phyloP scores from a whole-genome alignment of 2,797 vertebrate species.

The Hybognathus amarus region DNA sequence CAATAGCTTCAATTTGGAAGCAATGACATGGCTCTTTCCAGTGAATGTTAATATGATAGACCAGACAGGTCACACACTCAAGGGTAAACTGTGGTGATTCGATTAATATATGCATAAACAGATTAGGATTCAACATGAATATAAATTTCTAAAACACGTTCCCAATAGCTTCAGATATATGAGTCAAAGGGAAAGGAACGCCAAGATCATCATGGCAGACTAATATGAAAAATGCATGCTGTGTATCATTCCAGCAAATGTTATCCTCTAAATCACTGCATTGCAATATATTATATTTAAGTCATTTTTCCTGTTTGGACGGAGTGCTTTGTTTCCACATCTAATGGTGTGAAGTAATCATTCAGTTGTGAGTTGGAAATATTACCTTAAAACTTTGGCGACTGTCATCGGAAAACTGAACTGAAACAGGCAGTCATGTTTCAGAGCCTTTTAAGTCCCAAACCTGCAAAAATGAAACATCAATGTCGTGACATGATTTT shows the following conservation, averaged over 20 bases:
- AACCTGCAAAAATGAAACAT: not conserved
- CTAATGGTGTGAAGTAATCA: not conserved
- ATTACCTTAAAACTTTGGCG: not conserved
- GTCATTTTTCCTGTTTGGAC: not conserved
- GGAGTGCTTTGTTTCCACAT: not conserved
- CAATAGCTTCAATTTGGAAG: conserved; percentile 29
- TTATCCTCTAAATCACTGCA: not conserved
- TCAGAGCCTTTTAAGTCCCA: not conserved
- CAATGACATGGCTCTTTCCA: not conserved
- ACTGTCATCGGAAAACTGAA: not conserved
- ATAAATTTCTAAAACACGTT: conserved; percentile 20
- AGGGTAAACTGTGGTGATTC: conserved; percentile 44
- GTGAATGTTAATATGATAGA: conserved; percentile 35
- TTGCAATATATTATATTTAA: not conserved
- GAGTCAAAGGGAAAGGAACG: not conserved
- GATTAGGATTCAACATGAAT: conserved; percentile 45
- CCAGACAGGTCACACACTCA: conserved; percentile 37
- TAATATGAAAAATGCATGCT: not conserved
- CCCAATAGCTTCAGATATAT: conserved; percentile 2
- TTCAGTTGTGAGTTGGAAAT: not conserved
- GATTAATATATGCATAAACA: conserved; percentile 42
- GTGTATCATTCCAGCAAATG: conserved; percentile 10
- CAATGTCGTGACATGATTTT: not conserved
- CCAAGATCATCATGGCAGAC: not conserved
- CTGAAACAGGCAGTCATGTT: not conserved